Evolutionary conservation across 2,888 invertebrate species (phyloP), one percentile per base, ranked within the genome.

Genomic region (Dyspetes luteomarginatus): DNA sequence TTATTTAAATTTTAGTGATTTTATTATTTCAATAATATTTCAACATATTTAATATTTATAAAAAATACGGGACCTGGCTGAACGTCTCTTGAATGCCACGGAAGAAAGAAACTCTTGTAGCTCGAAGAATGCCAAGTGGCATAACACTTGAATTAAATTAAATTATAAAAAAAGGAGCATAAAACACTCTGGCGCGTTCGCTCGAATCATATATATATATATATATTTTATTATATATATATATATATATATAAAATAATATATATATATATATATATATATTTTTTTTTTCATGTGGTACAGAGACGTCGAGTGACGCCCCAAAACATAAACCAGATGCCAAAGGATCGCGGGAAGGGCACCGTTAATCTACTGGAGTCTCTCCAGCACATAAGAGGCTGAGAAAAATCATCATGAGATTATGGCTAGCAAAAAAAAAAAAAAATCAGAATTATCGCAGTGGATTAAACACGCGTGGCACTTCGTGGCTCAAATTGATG

Each of bases 251-350:
- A n/a, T n/a, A n/a, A n/a, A n/a, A n/a, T n/a, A n/a, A n/a, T n/a
- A n/a, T n/a, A n/a, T n/a, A n/a, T n/a, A n/a, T n/a, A n/a, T 12
- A 36, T 36, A 36, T 36, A 17, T 17, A 17, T 48, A 15, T n/a
- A 36, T 36, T 12, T 36, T 12, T 12, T 36, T 12, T 36, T 36
- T 36, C 36, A 36, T 12, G 36, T 12, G 55, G 55, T 36, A 36
- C 68, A 41, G 26, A 50, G 71, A 26, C 41, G 58, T 43, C 12
- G 69, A 75, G 56, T 58, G 65, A 78, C 71, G 79, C 74, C 74
- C 75, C 56, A 26, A 78, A 75, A 79, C 75, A 41, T 52, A 79
- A 79, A 79, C 64, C 79, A 79, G 75, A 79, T 75, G 65, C 58
- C 69, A 28, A 79, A 58, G 30, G 65, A 65, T n/a, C 64, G 50